These are phyloP conservation scores for Gorsachius goisagi DNA, from an alignment of 2,113 vertebrate genomes.

Conservation along the genomic window DNA sequence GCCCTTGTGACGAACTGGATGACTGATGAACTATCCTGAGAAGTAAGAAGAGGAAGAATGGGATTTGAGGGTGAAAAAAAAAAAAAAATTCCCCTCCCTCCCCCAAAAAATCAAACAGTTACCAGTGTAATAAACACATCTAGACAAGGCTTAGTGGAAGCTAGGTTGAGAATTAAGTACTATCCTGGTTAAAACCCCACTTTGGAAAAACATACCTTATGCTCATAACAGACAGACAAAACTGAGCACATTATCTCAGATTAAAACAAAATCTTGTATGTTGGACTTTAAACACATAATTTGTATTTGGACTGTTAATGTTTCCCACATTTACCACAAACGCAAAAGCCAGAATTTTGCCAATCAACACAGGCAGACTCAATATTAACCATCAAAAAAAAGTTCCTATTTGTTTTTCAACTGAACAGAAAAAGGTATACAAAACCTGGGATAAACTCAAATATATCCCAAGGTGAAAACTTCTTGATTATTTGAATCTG, in stretches of 20 bases:
- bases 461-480: not conserved
- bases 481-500: not conserved
- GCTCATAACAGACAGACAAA: not conserved
- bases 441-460: not conserved
- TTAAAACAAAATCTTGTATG: not conserved
- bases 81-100: not conserved
- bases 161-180: not conserved
- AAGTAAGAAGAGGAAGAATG: not conserved
- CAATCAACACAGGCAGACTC: not conserved
- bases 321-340: not conserved
- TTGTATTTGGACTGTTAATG: not conserved
- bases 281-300: not conserved
- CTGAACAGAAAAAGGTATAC: not conserved
- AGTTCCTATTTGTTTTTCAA: not conserved
- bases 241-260: not conserved
- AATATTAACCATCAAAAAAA: not conserved
- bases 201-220: not conserved
- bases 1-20: constrained; percentile 93
- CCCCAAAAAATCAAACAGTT: not conserved
- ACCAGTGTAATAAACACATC: not conserved
- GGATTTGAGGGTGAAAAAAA: not conserved
- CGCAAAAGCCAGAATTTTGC: not conserved
- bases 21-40: constrained; percentile 93
- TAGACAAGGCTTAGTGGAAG: not conserved
- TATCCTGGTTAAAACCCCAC: not conserved